A percentile compares a stretch with the other conserved stretches of the same genome.
Conservation (phyloP, 1,140 invertebrate genomes). For the Phymastichus coffea region DNA sequence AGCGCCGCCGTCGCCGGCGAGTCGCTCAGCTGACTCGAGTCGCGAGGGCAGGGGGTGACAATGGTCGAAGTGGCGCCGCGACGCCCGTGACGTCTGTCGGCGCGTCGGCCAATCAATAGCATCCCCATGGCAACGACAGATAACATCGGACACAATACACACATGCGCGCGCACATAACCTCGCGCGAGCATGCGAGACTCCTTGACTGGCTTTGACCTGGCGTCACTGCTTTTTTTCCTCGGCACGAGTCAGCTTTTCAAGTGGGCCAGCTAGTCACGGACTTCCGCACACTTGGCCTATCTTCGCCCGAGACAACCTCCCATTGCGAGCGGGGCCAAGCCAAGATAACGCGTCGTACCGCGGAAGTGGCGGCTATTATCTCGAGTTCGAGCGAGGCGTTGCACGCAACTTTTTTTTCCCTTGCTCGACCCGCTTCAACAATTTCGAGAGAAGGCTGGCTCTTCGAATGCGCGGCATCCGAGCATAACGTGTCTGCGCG, state of each 20-base stretch:
- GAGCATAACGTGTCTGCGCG: too few relatives aligned
- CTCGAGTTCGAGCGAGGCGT: not conserved
- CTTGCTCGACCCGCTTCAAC: not conserved
- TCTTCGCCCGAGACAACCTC: too few relatives aligned
- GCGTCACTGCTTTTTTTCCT: not conserved
- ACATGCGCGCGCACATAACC: not conserved
- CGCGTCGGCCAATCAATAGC: conserved; percentile 59
- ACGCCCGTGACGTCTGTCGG: conserved; percentile 59
- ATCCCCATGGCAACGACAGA: conserved; percentile 60
- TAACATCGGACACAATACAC: conserved; percentile 55
- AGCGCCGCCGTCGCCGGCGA: not conserved
- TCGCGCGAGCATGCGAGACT: not conserved
- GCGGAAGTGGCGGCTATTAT: conserved; percentile 5
- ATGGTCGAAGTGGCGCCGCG: conserved; percentile 57
- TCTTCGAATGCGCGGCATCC: too few relatives aligned
- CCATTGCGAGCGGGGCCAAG: not conserved
- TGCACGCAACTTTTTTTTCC: not conserved
- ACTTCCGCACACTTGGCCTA: not conserved
- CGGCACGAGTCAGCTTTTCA: not conserved
- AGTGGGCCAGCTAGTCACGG: not conserved
- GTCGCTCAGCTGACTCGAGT: too few relatives aligned
- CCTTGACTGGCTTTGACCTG: not conserved
- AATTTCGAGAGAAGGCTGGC: too few relatives aligned
- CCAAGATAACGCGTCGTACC: not conserved
- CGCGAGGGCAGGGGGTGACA: conserved; percentile 43